Conservation (phyloP, 2,797 vertebrate species). For the Neosilurus mollespiculum region DNA sequence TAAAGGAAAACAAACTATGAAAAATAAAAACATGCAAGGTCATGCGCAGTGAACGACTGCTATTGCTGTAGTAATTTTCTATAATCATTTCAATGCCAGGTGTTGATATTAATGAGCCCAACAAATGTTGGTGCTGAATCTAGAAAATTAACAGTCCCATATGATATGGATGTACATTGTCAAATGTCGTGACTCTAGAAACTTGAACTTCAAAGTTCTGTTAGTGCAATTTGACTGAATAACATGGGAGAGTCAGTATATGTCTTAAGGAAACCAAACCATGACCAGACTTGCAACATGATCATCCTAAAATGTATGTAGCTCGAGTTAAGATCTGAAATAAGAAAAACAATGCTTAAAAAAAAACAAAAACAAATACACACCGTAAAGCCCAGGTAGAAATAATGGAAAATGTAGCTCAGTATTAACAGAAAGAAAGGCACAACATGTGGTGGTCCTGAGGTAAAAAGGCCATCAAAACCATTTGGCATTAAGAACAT, state of each 20-base stretch:
- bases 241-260: neutral
- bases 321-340: slow-evolving; percentile 3
- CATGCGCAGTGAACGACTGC: slow-evolving; percentile 33
- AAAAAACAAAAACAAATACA: neutral
- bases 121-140: neutral
- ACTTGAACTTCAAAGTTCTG: neutral
- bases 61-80: slow-evolving; percentile 6
- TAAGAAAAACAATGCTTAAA: neutral
- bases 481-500: slow-evolving; percentile 55
- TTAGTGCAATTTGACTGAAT: neutral
- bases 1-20: slow-evolving; percentile 9
- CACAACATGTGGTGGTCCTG: slow-evolving; percentile 71
- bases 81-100: slow-evolving; percentile 17
- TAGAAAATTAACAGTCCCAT: neutral
- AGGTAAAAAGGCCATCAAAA: slow-evolving; percentile 64
- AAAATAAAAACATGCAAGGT: slow-evolving; percentile 19
- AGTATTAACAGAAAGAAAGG: slow-evolving; percentile 59
- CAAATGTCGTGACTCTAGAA: neutral
- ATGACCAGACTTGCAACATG: neutral
- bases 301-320: neutral
- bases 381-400: neutral
- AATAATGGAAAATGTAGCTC: neutral
- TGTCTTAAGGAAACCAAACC: neutral
- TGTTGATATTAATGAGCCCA: neutral
- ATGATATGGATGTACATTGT: neutral